Conservation (phyloP, 2,113 vertebrate genomes). For the Sturnus vulgaris region DNA sequence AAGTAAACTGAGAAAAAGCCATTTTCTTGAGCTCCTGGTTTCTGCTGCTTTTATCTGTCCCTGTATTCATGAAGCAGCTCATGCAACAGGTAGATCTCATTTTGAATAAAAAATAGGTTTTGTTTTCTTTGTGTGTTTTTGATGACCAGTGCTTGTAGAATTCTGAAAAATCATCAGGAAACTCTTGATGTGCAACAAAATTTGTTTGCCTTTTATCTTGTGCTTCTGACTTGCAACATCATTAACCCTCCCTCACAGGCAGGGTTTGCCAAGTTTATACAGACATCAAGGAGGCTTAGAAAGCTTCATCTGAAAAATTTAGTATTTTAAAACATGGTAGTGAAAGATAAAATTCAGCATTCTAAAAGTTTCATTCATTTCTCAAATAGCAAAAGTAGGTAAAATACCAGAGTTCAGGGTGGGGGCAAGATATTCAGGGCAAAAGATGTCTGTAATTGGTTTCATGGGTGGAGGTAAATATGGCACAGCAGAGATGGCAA, state of each 20-base stretch:
- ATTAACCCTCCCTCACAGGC: background rate
- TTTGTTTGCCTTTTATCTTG: background rate
- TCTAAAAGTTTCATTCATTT: background rate
- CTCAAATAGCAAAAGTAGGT: background rate
- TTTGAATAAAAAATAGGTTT: background rate
- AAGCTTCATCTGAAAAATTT: background rate
- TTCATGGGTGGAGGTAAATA: background rate
- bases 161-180: background rate
- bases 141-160: background rate
- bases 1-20: background rate
- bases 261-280: background rate
- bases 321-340: background rate
- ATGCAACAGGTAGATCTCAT: background rate
- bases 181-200: background rate
- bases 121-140: background rate
- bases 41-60: background rate
- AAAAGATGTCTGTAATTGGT: background rate
- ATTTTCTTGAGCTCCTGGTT: background rate
- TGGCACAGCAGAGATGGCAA: background rate
- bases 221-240: background rate
- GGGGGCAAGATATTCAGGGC: background rate
- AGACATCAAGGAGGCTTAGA: background rate
- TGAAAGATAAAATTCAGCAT: background rate
- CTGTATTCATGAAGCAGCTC: background rate
- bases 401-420: background rate